Evolutionary conservation across 2,113 vertebrate species (phyloP).

Genomic region (Tor tambroides): DNA sequence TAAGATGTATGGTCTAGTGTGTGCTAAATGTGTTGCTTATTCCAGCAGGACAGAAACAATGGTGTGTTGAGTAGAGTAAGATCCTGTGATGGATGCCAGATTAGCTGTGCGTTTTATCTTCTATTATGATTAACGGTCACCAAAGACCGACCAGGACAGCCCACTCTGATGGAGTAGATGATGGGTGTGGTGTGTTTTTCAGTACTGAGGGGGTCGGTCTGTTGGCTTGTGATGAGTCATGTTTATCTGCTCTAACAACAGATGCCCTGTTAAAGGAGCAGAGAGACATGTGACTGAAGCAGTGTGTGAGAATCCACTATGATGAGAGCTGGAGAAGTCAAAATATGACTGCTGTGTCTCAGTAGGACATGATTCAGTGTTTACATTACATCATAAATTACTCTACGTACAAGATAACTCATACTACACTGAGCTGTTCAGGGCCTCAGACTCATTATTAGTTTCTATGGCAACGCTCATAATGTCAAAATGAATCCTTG

Average conservation of each 20-base stretch:
- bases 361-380: background rate
- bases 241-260: constrained; percentile 1
- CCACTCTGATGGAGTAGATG: background rate
- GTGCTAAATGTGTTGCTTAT: background rate
- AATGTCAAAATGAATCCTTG: background rate
- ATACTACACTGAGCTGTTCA: background rate
- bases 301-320: background rate
- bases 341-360: background rate
- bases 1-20: background rate
- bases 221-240: constrained; percentile 25
- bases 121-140: background rate
- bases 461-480: background rate
- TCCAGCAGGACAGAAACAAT: background rate
- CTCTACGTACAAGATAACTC: background rate
- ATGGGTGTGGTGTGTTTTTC: constrained; percentile 23
- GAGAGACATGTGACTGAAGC: constrained; percentile 15
- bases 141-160: background rate
- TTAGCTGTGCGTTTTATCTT: constrained; percentile 8
- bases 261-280: constrained; percentile 21
- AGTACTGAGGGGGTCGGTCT: background rate
- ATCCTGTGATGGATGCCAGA: constrained; percentile 16
- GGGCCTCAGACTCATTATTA: background rate
- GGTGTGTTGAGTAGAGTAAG: background rate
- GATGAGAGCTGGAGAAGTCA: background rate
- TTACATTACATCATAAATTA: background rate